Evolutionary conservation across 1,140 invertebrate genomes (phyloP).

Genomic region (Leptopilina clavipes): DNA sequence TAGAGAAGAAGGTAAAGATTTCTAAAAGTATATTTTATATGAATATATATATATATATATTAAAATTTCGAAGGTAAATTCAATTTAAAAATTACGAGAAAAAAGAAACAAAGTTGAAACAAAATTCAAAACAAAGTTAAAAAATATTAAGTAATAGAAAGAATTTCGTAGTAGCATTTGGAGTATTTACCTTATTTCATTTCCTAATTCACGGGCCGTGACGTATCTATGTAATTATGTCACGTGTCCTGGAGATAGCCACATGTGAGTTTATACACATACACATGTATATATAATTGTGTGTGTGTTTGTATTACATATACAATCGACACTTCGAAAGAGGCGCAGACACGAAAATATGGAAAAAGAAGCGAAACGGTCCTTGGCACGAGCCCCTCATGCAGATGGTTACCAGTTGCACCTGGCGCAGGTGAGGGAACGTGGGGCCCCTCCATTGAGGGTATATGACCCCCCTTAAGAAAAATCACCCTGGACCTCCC

Average conservation of each 20-base stretch:
- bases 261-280: slow-evolving; percentile 16
- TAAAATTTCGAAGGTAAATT: too few relatives aligned
- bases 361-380: slow-evolving; percentile 18
- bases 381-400: slow-evolving; percentile 50
- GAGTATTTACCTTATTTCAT: slow-evolving; percentile 31
- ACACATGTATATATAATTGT: background rate
- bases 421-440: slow-evolving; percentile 67
- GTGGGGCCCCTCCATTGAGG: slow-evolving; percentile 51
- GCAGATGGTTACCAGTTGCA: slow-evolving; percentile 65
- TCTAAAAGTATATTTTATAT: too few relatives aligned
- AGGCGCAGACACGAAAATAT: slow-evolving; percentile 36
- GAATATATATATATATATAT: too few relatives aligned
- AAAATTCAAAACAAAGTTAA: too few relatives aligned
- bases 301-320: too few relatives aligned
- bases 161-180: background rate
- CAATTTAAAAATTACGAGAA: too few relatives aligned
- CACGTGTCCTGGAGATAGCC: slow-evolving; percentile 49
- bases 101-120: too few relatives aligned
- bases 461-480: slow-evolving; percentile 33
- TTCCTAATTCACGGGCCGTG: slow-evolving; percentile 39
- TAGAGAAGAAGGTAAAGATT: too few relatives aligned
- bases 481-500: slow-evolving; percentile 36
- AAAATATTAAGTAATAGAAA: background rate
- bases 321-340: background rate
- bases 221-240: slow-evolving; percentile 52